These are phyloP conservation scores for Nebria brevicollis DNA, from an alignment of 2,888 invertebrate genomes.

Conservation along the genomic window DNA sequence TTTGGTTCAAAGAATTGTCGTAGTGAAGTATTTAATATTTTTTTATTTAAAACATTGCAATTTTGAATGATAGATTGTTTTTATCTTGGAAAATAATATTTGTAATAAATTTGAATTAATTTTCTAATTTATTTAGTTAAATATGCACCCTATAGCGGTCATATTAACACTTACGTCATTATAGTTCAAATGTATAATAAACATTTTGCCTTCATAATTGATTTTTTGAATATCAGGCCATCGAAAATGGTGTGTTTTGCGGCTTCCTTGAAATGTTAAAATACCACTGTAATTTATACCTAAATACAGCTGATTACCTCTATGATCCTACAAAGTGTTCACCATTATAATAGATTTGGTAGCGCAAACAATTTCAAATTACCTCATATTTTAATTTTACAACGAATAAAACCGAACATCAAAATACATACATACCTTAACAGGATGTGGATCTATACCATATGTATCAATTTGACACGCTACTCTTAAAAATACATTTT, in stretches of 20 bases:
- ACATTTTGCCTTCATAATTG: constrained; percentile 98
- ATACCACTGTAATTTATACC: constrained; percentile 97
- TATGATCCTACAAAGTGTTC: constrained; percentile 78
- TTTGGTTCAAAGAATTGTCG: too few relatives aligned
- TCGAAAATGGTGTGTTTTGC: constrained; percentile 93
- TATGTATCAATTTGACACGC: constrained; percentile 94
- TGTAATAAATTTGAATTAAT: too few relatives aligned
- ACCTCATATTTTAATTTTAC: background rate
- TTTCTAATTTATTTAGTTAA: constrained; percentile 51
- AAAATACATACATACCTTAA: constrained; percentile 76
- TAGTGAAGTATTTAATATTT: background rate
- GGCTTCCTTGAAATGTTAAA: constrained; percentile 92
- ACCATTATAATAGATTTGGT: constrained; percentile 17
- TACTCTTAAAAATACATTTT: constrained; percentile 89
- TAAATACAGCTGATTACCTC: constrained; percentile 90
- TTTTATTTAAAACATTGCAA: constrained; percentile 25
- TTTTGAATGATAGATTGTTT: constrained; percentile 3
- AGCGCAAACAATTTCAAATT: background rate
- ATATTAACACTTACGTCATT: constrained; percentile 77
- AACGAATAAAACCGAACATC: background rate
- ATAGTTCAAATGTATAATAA: constrained; percentile 92
- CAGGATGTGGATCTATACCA: constrained; percentile 97
- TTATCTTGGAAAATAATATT: constrained; percentile 46
- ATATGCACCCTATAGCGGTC: constrained; percentile 48
- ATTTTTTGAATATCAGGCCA: constrained; percentile 97